Conservation (phyloP, 2,888 invertebrate species). For the Pasiphila rectangulata region DNA sequence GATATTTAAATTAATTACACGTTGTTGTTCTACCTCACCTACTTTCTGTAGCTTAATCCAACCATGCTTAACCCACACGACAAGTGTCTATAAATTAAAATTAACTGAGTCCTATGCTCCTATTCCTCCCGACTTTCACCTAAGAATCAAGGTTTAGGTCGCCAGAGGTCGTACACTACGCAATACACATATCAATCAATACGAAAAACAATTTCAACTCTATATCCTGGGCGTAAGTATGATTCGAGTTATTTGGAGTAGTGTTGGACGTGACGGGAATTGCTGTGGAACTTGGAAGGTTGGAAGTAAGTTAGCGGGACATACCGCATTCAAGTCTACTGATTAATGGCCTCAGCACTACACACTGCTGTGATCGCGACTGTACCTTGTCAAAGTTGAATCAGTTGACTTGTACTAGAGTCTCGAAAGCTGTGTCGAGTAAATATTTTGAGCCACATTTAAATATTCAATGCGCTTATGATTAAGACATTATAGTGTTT, state of each 20-base stretch:
- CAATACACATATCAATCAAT: slow-evolving; percentile 61
- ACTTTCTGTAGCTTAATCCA: too few relatives aligned
- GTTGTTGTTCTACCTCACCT: too few relatives aligned
- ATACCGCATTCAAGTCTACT: slow-evolving; percentile 18
- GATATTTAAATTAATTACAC: too few relatives aligned
- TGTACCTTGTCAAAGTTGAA: neutral
- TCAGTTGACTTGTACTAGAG: too few relatives aligned
- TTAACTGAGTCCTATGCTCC: slow-evolving; percentile 30
- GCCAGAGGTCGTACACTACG: slow-evolving; percentile 51
- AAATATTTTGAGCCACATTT: too few relatives aligned
- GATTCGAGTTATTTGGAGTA: slow-evolving; percentile 35
- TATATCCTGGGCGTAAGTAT: slow-evolving; percentile 34
- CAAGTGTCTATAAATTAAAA: slow-evolving; percentile 8
- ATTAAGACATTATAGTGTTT: too few relatives aligned
- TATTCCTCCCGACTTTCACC: slow-evolving; percentile 63
- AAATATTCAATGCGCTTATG: too few relatives aligned
- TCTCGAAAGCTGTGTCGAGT: too few relatives aligned
- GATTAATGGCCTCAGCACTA: slow-evolving; percentile 5
- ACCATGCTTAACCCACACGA: slow-evolving; percentile 4
- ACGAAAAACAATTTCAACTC: slow-evolving; percentile 39
- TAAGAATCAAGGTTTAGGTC: slow-evolving; percentile 67
- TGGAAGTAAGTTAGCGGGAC: slow-evolving; percentile 39
- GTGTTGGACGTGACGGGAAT: slow-evolving; percentile 60
- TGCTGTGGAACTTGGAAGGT: too few relatives aligned
- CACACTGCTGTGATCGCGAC: neutral